These are phyloP conservation scores for Achatina immaculata DNA, from an alignment of 1,140 invertebrate species.

Conservation along the genomic window DNA sequence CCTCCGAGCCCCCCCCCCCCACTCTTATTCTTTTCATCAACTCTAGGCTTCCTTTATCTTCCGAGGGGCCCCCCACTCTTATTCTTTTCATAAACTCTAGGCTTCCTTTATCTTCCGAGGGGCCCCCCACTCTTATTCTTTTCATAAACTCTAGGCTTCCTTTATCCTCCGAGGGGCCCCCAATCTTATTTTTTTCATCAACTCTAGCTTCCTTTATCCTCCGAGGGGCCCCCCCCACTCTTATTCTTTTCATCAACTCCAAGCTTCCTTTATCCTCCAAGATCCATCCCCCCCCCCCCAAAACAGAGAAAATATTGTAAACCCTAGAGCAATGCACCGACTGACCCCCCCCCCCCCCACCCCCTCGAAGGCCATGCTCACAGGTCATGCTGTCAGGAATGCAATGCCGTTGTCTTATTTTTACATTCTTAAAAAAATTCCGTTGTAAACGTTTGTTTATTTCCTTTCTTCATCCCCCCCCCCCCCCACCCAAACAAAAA, in stretches of 20 bases:
- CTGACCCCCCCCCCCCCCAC: not conserved
- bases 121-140: not conserved
- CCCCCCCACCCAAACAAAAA: too few species aligned
- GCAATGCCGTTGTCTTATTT: too few species aligned
- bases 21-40: too few species aligned
- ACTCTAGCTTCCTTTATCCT: not conserved
- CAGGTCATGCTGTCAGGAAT: too few species aligned
- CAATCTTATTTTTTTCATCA: not conserved
- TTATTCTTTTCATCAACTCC: not conserved
- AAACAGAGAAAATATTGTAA: constrained; percentile 75
- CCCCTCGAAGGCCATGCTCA: not conserved
- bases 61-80: too few species aligned
- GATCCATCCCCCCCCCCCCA: constrained; percentile 72
- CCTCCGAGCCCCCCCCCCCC: too few species aligned
- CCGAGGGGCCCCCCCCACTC: not conserved
- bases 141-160: not conserved
- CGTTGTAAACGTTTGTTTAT: too few species aligned
- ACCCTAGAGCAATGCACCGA: too few species aligned
- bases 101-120: not conserved
- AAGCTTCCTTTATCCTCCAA: not conserved
- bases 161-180: not conserved
- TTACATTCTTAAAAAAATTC: too few species aligned
- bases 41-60: too few species aligned
- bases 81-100: not conserved
- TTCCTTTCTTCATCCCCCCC: too few species aligned